These are phyloP conservation scores for Cladorhizidae sp. DNA, from an alignment of 37 sponge, comb jelly and placozoan species.

Conservation along the genomic window DNA sequence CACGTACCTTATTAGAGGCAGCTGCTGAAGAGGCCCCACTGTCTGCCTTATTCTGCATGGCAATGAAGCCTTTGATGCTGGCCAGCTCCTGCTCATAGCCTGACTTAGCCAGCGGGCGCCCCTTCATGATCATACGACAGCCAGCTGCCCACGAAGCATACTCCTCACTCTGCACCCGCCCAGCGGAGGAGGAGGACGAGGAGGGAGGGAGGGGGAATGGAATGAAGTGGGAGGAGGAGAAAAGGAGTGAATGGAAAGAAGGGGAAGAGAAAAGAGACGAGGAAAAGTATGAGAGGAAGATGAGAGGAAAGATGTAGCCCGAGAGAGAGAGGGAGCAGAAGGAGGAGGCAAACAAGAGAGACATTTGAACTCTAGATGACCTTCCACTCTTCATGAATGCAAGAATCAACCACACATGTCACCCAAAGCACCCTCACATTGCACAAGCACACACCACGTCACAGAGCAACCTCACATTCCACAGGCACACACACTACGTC, in stretches of 20 bases:
- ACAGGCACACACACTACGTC: too few species aligned
- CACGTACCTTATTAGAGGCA: conserved; percentile 36
- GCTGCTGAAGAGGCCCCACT: conserved; percentile 1
- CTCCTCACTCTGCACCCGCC: conserved; percentile 76
- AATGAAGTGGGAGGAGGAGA: neutral
- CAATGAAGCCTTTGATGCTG: conserved; percentile 80
- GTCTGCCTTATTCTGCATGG: conserved; percentile 85
- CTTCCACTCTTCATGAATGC: too few species aligned
- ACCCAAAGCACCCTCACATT: too few species aligned
- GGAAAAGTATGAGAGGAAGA: neutral
- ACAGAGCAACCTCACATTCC: too few species aligned
- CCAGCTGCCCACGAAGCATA: conserved; percentile 95
- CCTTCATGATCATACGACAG: conserved; percentile 89
- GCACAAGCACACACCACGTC: too few species aligned
- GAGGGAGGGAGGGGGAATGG: neutral
- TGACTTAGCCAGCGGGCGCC: conserved; percentile 78
- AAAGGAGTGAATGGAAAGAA: neutral
- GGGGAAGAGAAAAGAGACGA: conserved; percentile 6
- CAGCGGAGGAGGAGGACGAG: neutral
- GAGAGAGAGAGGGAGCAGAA: too few species aligned
- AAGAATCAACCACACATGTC: too few species aligned
- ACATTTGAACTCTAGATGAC: too few species aligned
- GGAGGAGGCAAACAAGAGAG: too few species aligned
- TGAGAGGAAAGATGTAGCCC: too few species aligned
- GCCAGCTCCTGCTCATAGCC: conserved; percentile 89